Evolutionary conservation across 2,888 invertebrate genomes (phyloP).

Genomic region (Hermodice carunculata): DNA sequence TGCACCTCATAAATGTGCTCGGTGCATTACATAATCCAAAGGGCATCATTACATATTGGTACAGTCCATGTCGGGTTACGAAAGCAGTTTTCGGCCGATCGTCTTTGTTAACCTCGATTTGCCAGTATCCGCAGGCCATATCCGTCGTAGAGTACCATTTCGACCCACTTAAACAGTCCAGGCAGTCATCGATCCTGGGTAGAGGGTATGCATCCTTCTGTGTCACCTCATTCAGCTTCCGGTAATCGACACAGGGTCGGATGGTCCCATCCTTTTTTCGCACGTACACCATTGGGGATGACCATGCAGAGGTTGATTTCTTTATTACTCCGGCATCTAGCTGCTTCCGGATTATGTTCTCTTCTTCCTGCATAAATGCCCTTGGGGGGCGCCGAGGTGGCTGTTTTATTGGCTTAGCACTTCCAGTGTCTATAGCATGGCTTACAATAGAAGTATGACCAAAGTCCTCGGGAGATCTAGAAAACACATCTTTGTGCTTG

Average conservation of each 20-base stretch:
- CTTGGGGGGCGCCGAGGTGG: neutral
- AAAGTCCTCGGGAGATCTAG: too few species aligned
- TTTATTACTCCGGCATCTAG: neutral
- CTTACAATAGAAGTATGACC: too few species aligned
- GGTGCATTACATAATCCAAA: constrained; percentile 30
- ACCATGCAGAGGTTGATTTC: constrained; percentile 1
- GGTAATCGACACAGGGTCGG: constrained; percentile 1
- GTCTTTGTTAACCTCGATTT: constrained; percentile 15
- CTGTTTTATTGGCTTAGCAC: neutral
- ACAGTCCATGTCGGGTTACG: constrained; percentile 15
- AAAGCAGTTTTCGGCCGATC: constrained; percentile 24
- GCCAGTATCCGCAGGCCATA: constrained; percentile 25
- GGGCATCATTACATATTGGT: constrained; percentile 23
- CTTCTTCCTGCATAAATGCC: neutral
- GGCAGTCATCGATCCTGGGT: constrained; percentile 2
- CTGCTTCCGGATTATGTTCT: neutral
- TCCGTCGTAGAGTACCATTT: constrained; percentile 20
- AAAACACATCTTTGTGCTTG: too few species aligned
- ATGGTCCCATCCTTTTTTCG: constrained; percentile 5
- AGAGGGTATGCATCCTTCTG: neutral
- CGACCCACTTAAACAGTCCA: constrained; percentile 1
- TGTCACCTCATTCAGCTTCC: neutral
- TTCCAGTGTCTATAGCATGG: constrained; percentile 9
- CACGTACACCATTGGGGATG: neutral
- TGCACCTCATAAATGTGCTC: constrained; percentile 25